phyloP scores from a whole-genome alignment of 2,113 vertebrate genomes.

The Gobiocypris rarus region DNA sequence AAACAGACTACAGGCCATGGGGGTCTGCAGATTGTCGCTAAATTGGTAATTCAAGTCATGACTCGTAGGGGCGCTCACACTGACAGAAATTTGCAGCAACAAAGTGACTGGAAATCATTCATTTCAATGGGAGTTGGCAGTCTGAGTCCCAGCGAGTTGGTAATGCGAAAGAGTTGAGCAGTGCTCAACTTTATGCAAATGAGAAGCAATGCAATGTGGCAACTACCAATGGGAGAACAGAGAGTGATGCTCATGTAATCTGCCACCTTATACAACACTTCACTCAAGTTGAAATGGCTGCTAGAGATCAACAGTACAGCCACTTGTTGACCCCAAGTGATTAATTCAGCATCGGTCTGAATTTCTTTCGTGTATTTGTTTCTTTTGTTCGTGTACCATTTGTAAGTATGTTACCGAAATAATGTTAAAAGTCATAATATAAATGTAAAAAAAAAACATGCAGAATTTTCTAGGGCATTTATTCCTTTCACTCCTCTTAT shows the following conservation, averaged over 20 bases:
- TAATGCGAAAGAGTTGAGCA: background rate
- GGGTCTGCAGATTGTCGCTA: background rate
- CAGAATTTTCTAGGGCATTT: background rate
- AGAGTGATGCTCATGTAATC: background rate
- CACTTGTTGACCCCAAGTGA: background rate
- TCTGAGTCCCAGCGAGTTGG: background rate
- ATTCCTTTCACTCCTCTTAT: background rate
- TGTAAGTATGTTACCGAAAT: no score
- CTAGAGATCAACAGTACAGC: background rate
- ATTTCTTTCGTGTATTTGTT: background rate
- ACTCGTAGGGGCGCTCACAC: background rate
- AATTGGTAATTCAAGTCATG: slow-evolving; percentile 1
- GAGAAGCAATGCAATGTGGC: background rate
- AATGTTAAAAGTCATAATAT: background rate
- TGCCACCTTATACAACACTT: background rate
- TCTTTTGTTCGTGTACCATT: no score
- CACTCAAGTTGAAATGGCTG: background rate
- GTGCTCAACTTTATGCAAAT: background rate
- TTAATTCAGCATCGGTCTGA: background rate
- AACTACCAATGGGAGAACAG: background rate
- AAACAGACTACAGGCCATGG: background rate
- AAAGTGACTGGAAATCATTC: background rate
- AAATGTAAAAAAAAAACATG: background rate
- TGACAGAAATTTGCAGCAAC: background rate
- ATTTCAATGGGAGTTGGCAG: background rate